Evolutionary conservation across 2,888 invertebrate species (phyloP), one percentile per base, ranked within the genome.

Genomic region (Sphecodes monilicornis): DNA sequence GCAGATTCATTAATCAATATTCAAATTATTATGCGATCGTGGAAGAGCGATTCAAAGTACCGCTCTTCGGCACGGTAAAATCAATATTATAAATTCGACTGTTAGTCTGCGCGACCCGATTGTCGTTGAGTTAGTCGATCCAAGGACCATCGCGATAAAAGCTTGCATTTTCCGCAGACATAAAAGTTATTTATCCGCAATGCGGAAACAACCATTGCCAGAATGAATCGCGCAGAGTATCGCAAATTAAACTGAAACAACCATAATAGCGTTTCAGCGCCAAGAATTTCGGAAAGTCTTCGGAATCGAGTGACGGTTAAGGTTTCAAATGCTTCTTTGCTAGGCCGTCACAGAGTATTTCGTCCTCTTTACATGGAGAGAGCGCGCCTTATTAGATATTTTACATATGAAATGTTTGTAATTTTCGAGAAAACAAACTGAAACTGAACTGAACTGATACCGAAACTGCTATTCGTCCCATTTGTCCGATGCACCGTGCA

Each of bases 171-270:
- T 43, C 16, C 32, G 6, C 54, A 10, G 66, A 13, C 16, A 43
- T 13, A 50, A 43, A 73, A 57, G 29, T 64, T 32, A 32, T 74
- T 69, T 60, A 57, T 39, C 82, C 69, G 82, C 82, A 83, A 72
- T 83, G 82, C 83, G 76, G 83, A 68, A 72, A 39, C 60, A 76
- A 39, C 54, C 54, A 68, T 54, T 50, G 64, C 72, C 57, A 72
- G 39, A 41, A 46, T 39, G 50, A 32, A 64, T 54, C 68, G 26
- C 74, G 36, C 26, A 3, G 54, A n/a, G 16, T 57, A 8, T 74
- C 50, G 29, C 68, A 68, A 72, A 41, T 71, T 32, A 46, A 57
- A 70, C 50, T n/a, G 29, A 29, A 36, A 50, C 18, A 18, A n/a
- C 11, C 4, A 4, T n/a, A 54, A 50, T 18, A 46, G 26, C 57